A percentile compares a stretch with the other conserved stretches of the same genome.
phyloP scores from a whole-genome alignment of 2,113 vertebrate species.

The Terrapene triunguis region DNA sequence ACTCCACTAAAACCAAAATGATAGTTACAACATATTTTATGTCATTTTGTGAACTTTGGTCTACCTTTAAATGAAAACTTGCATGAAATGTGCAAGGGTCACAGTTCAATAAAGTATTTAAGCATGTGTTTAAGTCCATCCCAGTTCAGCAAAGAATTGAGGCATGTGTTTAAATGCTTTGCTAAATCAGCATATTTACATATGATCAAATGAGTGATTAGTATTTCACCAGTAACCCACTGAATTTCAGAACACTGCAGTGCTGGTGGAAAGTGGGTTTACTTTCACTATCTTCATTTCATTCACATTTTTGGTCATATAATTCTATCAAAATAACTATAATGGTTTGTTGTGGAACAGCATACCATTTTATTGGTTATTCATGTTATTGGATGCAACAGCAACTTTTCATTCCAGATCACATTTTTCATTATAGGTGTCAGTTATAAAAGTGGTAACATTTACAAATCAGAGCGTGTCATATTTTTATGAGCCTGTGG shows the following conservation, averaged over 20 bases:
- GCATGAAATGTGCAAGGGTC: background rate
- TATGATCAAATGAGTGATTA: background rate
- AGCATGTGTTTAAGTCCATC: background rate
- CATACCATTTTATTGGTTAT: background rate
- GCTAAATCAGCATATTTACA: background rate
- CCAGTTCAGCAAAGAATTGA: background rate
- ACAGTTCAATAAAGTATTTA: background rate
- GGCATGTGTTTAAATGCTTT: background rate
- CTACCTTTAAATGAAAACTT: background rate
- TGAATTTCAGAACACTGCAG: background rate
- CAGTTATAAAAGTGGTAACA: constrained; percentile 6
- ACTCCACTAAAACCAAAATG: background rate
- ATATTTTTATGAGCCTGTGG: background rate
- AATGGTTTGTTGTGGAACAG: background rate
- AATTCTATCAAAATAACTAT: background rate
- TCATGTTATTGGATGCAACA: background rate
- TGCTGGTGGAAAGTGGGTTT: background rate
- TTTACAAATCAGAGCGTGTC: background rate
- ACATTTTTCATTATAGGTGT: background rate
- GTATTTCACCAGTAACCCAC: background rate
- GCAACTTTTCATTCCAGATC: background rate
- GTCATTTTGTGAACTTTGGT: background rate
- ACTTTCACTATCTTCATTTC: background rate
- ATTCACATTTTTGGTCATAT: accelerated
- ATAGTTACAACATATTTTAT: background rate